These are phyloP conservation scores for Ceratosolen solmsi DNA, from an alignment of 1,140 invertebrate species.

Conservation along the genomic window DNA sequence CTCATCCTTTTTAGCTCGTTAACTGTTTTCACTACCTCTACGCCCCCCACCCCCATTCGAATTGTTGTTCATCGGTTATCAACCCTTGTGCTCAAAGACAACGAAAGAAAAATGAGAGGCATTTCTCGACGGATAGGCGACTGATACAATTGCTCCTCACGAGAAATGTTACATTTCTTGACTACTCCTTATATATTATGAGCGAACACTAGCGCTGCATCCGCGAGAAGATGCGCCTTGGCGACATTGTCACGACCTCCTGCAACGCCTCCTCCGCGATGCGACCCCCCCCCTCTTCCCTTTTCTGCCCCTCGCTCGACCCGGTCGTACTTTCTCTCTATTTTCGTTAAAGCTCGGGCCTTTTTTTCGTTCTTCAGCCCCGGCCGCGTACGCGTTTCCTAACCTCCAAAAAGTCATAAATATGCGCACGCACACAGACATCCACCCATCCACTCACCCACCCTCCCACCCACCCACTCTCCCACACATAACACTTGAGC, in stretches of 20 bases:
- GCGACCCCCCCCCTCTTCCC: background rate
- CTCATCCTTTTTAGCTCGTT: background rate
- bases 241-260: background rate
- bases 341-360: background rate
- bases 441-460: too few species aligned
- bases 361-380: background rate
- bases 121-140: background rate
- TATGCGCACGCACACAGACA: background rate
- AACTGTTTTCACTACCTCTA: background rate
- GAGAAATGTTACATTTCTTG: background rate
- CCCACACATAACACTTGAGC: too few species aligned
- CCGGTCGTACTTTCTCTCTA: background rate
- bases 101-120: background rate
- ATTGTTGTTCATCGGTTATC: background rate
- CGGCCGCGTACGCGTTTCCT: constrained; percentile 11
- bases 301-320: background rate
- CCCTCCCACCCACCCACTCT: too few species aligned
- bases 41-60: background rate
- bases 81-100: too few species aligned
- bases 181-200: background rate
- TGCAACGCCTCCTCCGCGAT: background rate
- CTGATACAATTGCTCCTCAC: background rate
- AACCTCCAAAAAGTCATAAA: constrained; percentile 31
- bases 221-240: background rate
- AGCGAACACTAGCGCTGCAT: background rate